Evolutionary conservation across 2,797 vertebrate genomes (phyloP).

Genomic region (Acrossocheilus wenchowensis): DNA sequence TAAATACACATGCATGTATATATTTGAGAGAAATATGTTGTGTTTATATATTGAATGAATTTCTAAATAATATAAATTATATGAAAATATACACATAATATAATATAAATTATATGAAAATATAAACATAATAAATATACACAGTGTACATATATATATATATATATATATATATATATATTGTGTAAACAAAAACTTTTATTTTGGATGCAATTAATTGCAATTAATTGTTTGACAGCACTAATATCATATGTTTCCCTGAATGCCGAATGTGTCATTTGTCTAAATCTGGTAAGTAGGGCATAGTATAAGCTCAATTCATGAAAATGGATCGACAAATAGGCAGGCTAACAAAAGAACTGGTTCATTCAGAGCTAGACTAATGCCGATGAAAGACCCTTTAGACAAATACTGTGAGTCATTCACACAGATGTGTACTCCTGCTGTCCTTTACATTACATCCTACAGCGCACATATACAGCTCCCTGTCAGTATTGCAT

Average conservation of each 20-base stretch:
- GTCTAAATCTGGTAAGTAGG: neutral
- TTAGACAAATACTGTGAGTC: conserved; percentile 19
- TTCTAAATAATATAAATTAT: no score
- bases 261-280: conserved; percentile 8
- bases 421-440: conserved; percentile 37
- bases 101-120: no score
- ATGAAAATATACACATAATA: no score
- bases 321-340: conserved; percentile 33
- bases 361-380: conserved; percentile 25
- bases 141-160: no score
- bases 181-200: no score
- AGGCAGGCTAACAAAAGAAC: conserved; percentile 23
- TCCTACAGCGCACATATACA: neutral
- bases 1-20: no score
- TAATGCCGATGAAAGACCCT: conserved; percentile 18
- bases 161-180: no score
- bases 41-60: no score
- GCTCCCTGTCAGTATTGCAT: neutral
- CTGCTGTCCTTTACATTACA: conserved; percentile 11
- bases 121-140: no score
- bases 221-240: neutral
- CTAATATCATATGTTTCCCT: neutral
- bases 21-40: no score
- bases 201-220: no score
- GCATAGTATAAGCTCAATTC: conserved; percentile 17